These are phyloP conservation scores for Amphiprion percula DNA, from an alignment of 2,113 vertebrate genomes.

Conservation along the genomic window DNA sequence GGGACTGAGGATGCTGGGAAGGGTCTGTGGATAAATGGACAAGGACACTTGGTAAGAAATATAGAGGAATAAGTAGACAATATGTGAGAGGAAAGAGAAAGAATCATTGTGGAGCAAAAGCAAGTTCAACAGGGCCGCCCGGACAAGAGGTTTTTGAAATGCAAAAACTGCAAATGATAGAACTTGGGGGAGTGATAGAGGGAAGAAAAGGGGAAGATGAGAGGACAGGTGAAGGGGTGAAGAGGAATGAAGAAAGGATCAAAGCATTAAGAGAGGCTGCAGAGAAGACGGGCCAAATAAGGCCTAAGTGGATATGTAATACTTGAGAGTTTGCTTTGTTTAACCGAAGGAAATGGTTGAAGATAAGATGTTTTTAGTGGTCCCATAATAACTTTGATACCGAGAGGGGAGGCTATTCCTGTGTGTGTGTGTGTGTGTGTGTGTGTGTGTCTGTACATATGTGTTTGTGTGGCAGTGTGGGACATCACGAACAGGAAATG, in stretches of 20 bases:
- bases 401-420: conserved; percentile 12
- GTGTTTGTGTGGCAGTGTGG: conserved; percentile 43
- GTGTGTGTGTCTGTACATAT: conserved; percentile 36
- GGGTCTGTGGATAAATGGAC: conserved; percentile 37
- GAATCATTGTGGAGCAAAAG: background rate
- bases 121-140: conserved; percentile 10
- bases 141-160: conserved; percentile 25
- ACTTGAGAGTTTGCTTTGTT: conserved; percentile 55
- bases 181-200: conserved; percentile 13
- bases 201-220: conserved; percentile 15
- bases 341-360: conserved; percentile 59
- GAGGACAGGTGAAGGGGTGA: conserved; percentile 55
- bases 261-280: conserved; percentile 29
- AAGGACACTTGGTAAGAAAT: conserved; percentile 37
- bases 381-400: conserved; percentile 36
- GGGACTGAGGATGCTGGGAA: conserved; percentile 45
- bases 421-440: conserved; percentile 36
- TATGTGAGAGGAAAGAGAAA: conserved; percentile 21
- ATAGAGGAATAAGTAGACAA: conserved; percentile 27
- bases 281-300: conserved; percentile 26
- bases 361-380: conserved; percentile 66
- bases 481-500: conserved; percentile 76
- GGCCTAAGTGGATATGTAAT: conserved; percentile 40
- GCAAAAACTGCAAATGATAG: background rate
- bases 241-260: conserved; percentile 26